Evolutionary conservation across 2,888 invertebrate genomes (phyloP), one percentile per base, ranked within the genome.

Genomic region (Octodonta nipae): DNA sequence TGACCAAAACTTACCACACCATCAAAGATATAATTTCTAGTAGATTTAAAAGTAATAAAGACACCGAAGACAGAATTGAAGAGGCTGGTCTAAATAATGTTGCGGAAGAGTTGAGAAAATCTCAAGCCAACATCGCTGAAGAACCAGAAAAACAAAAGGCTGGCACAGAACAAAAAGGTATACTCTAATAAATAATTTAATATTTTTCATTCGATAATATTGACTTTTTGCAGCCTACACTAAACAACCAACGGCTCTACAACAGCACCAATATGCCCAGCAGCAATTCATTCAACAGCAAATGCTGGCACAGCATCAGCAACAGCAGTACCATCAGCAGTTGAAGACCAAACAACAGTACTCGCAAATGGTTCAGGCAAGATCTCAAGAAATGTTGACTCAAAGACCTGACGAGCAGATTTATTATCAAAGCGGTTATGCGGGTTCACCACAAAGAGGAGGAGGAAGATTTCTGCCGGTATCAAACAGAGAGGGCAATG

Each of bases 21-120:
- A 71, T 84, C 39, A 83, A 82, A 65, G 83, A 83, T 50, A 79
- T 84, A 69, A 81, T 84, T 52, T 82, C 82, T 13, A 81, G 78
- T 56, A 73, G 78, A 50, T 83, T 84, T 56, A 78, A 78, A 49
- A 74, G 68, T 46, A 73, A 70, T 25, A 67, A 64, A 33, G 72
- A 71, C 14, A 4, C 6, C 7, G 72, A 72, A 24, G 65, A 64
- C 51, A 78, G 78, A 50, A 68, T 65, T 41, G 73, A 64, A 51
- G 67, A 67, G 50, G 47, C 60, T 7, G 65, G 69, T 45, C 56
- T 77, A 31, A 77, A 77, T 52, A 78, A 77, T 42, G 63, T 65
- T 4, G 66, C 71, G 32, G 76, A 75, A 41, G 76, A 76, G 43
- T 57, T 65, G 27, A 55, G 65, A 36, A 65, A 65, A 42, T 63